Percentiles rank a stretch among this genome's conserved stretches.
Conservation (phyloP, 2,888 invertebrate genomes). For the Xylota segnis region DNA sequence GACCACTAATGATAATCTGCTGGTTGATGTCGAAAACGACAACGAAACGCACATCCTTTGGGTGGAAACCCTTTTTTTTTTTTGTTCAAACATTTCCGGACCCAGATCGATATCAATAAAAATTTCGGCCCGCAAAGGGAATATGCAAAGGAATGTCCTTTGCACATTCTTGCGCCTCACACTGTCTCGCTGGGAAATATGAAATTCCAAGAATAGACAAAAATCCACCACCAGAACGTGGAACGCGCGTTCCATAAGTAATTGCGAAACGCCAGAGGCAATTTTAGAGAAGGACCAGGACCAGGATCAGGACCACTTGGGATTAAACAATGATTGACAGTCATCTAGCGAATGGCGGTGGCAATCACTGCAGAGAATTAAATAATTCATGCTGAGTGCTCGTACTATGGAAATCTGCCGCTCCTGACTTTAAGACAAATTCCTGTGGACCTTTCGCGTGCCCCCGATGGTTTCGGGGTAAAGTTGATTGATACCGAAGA, state of each 20-base stretch:
- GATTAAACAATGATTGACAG: conserved; percentile 27
- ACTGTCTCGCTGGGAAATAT: background rate
- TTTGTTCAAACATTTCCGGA: too few species aligned
- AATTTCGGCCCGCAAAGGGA: background rate
- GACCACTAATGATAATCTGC: conserved; percentile 10
- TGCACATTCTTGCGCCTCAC: background rate
- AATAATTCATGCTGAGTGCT: conserved; percentile 25
- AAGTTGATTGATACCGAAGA: conserved; percentile 32
- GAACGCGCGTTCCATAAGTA: background rate
- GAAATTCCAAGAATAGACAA: background rate
- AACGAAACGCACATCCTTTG: background rate
- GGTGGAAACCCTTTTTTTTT: too few species aligned
- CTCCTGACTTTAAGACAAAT: conserved; percentile 15
- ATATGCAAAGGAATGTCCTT: too few species aligned
- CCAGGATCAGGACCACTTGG: background rate
- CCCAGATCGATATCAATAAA: too few species aligned
- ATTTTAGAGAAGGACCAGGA: background rate
- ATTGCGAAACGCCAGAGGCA: conserved; percentile 2
- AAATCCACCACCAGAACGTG: background rate
- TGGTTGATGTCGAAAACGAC: background rate
- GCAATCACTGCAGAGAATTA: conserved; percentile 28
- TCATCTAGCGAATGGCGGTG: background rate
- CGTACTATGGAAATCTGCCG: conserved; percentile 6
- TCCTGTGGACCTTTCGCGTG: background rate
- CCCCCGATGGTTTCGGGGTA: background rate